Percentiles rank a stretch among this genome's conserved stretches.
Evolutionary conservation across 2,113 vertebrate genomes (phyloP).

Genomic region (Sapajus apella): DNA sequence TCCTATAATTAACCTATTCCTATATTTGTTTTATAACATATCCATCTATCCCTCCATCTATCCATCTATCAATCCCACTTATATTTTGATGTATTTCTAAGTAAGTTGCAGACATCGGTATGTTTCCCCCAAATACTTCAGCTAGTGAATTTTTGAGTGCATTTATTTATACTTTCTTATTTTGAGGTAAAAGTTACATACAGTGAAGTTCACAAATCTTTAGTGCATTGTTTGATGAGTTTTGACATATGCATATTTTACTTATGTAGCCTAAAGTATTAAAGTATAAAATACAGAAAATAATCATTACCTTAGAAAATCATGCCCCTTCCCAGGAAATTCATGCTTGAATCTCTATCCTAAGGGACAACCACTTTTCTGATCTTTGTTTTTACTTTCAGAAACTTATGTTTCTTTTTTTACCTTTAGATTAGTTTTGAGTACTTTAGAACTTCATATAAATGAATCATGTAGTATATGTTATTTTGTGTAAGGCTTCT

Average conservation of each 20-base stretch:
- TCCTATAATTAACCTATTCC: conserved; percentile 24
- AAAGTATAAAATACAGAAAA: neutral
- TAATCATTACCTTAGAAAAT: neutral
- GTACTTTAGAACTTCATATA: conserved; percentile 24
- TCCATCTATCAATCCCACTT: neutral
- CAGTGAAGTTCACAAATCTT: conserved; percentile 23
- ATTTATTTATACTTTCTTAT: conserved; percentile 1
- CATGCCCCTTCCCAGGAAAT: neutral
- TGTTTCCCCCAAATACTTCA: neutral
- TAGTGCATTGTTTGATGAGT: neutral
- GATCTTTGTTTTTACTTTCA: neutral
- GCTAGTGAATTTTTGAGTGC: neutral
- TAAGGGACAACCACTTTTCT: neutral
- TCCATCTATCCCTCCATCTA: neutral
- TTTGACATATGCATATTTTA: neutral
- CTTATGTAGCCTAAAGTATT: neutral
- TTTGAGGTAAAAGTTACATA: conserved; percentile 39
- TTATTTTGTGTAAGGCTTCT: neutral
- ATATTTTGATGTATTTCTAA: conserved; percentile 15
- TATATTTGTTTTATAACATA: neutral
- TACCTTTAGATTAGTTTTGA: neutral
- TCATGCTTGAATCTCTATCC: neutral
- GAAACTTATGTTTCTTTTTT: neutral
- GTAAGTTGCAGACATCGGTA: neutral
- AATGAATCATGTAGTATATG: neutral